Percentiles rank a stretch among this genome's conserved stretches.
These are phyloP conservation scores for Ceratothoa steindachneri DNA, from an alignment of 2,888 invertebrate species.

Conservation along the genomic window DNA sequence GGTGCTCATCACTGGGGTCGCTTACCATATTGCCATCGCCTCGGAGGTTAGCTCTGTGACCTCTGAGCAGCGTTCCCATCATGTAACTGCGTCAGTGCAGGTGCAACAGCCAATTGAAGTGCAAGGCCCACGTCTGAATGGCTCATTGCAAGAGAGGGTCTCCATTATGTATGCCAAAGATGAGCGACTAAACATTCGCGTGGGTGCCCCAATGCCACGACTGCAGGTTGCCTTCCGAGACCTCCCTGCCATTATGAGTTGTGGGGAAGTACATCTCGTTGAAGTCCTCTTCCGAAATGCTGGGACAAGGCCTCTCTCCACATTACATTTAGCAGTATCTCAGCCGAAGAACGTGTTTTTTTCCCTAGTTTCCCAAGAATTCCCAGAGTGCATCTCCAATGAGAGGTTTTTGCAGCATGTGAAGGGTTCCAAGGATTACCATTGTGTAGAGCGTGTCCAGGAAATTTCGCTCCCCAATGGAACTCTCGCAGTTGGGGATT, in stretches of 20 bases:
- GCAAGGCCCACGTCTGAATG: slow-evolving; percentile 60
- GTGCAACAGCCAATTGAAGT: slow-evolving; percentile 51
- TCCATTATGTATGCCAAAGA: slow-evolving; percentile 60
- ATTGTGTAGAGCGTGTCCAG: slow-evolving; percentile 7
- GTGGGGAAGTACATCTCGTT: slow-evolving; percentile 34
- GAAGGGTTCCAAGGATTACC: slow-evolving; percentile 13
- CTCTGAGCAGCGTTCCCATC: slow-evolving; percentile 13
- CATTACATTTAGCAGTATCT: slow-evolving; percentile 28
- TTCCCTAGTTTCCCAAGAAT: background rate
- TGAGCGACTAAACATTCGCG: slow-evolving; percentile 64
- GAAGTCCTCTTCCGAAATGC: slow-evolving; percentile 28
- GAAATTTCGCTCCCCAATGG: slow-evolving; percentile 20
- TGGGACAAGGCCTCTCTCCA: slow-evolving; percentile 29
- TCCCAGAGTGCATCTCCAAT: slow-evolving; percentile 1
- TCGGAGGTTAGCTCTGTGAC: slow-evolving; percentile 21
- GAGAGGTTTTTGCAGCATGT: background rate
- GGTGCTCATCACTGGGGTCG: slow-evolving; percentile 34
- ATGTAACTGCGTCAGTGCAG: slow-evolving; percentile 34
- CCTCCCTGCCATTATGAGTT: slow-evolving; percentile 33
- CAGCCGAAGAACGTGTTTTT: slow-evolving; percentile 38
- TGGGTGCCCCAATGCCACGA: slow-evolving; percentile 29
- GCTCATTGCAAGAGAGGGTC: slow-evolving; percentile 57
- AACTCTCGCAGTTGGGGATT: slow-evolving; percentile 20
- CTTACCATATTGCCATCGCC: slow-evolving; percentile 35
- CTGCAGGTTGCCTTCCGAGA: slow-evolving; percentile 29